Percentiles rank a stretch among this genome's conserved stretches.
These are phyloP conservation scores for Cybosia mesomella DNA, from an alignment of 2,888 invertebrate genomes.

Conservation along the genomic window DNA sequence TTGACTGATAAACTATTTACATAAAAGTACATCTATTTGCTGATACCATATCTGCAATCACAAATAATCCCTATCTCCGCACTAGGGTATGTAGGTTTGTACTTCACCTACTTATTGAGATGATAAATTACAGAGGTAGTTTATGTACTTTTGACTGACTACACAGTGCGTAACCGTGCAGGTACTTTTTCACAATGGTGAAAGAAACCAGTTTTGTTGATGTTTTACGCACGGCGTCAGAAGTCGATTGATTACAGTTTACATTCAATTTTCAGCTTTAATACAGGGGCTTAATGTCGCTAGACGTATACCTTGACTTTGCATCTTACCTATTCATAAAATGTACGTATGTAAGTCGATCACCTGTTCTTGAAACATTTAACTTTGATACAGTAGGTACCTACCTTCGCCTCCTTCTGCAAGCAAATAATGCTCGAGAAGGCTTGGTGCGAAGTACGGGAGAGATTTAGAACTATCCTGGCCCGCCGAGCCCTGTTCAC, in stretches of 20 bases:
- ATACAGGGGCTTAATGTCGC: slow-evolving; percentile 25
- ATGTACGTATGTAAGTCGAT: slow-evolving; percentile 34
- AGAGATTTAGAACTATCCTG: no score
- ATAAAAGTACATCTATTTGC: slow-evolving; percentile 38
- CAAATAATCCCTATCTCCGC: slow-evolving; percentile 31
- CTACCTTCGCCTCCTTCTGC: no score
- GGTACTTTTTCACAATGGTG: slow-evolving; percentile 58
- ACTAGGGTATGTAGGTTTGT: slow-evolving; percentile 14
- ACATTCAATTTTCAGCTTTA: slow-evolving; percentile 46
- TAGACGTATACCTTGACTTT: neutral
- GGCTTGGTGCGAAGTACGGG: no score
- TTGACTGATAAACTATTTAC: slow-evolving; percentile 34
- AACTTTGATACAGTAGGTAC: slow-evolving; percentile 34
- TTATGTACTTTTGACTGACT: slow-evolving; percentile 41
- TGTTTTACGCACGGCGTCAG: slow-evolving; percentile 52
- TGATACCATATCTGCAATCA: slow-evolving; percentile 41
- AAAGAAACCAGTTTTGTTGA: slow-evolving; percentile 69
- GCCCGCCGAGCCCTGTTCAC: no score
- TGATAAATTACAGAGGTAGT: slow-evolving; percentile 15
- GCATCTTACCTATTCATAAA: neutral
- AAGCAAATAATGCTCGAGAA: no score
- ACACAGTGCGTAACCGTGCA: slow-evolving; percentile 34
- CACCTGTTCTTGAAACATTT: slow-evolving; percentile 37
- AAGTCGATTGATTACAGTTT: slow-evolving; percentile 20
- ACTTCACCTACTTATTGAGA: slow-evolving; percentile 28